Evolutionary conservation across 2,113 vertebrate genomes (phyloP), one percentile per base, ranked within the genome.

Genomic region (Bubalus kerabau): DNA sequence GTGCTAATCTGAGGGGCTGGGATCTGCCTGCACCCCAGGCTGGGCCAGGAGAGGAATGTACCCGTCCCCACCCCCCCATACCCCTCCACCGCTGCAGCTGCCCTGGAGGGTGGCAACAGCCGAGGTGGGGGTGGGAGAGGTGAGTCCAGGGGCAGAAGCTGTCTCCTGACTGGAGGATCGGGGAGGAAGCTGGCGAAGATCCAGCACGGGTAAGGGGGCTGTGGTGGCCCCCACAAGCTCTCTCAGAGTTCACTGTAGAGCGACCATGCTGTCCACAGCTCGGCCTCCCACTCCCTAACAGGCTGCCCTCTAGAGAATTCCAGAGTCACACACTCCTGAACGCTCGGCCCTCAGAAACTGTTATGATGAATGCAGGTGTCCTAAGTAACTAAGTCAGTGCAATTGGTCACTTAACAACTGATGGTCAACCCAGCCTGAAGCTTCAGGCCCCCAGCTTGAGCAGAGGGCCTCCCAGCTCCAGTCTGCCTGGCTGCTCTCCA

Each of bases 1-100:
- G 59, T 43, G 90, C 59, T 23, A 17, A 4, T 28, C 6, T 21
- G n/a, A 81, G 43, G 32, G 23, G n/a, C 50, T 54, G 15, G 67
- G 36, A 36, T 8, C 87, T n/a, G 71, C 40, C 71, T 23, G 30
- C 54, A 59, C 74, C 30, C 28, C 40, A 50, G 74, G 89, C 40
- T 30, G 11, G 76, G 43, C 15, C 14, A 26, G 9, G 30, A 48
- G n/a, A 7, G 43, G 32, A 19, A 9, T 24, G 43, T 2, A 4
- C 54, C 3, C 1, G 9, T 40, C 2, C 2, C 71, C 13, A 36
- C 6, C 7, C n/a, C 24, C 9, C 64, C n/a, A 21, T 16, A 32
- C 7, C 1, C 32, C 16, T 16, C 62, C 3, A n/a, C 62, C 0
- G 1, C n/a, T 0, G 9, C 23, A 46, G 74, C 56, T 2, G 6